Evolutionary conservation across 2,797 vertebrate species (phyloP).

Genomic region (Pangasius larnaudii): DNA sequence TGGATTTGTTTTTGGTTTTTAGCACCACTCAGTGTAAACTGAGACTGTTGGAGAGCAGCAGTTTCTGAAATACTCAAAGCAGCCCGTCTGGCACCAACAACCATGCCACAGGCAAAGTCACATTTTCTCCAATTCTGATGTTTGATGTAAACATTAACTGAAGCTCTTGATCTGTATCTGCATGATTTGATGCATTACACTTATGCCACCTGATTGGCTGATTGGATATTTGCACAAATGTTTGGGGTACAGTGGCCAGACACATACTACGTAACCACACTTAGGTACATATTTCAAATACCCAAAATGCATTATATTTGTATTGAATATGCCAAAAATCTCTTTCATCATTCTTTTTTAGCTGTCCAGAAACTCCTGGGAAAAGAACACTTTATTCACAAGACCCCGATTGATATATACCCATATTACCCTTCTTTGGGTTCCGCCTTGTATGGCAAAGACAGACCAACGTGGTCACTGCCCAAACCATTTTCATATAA

Average conservation of each 20-base stretch:
- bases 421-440: conserved; percentile 77
- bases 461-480: conserved; percentile 76
- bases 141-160: not conserved
- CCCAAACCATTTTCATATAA: conserved; percentile 75
- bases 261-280: not conserved
- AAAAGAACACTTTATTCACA: conserved; percentile 68
- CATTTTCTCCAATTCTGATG: not conserved
- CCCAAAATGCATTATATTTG: not conserved
- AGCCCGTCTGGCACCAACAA: not conserved
- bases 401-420: conserved; percentile 73
- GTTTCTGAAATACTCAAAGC: not conserved
- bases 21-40: not conserved
- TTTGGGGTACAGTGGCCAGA: not conserved
- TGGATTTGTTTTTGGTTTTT: not conserved
- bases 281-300: not conserved
- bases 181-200: not conserved
- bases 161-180: not conserved
- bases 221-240: not conserved
- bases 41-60: not conserved
- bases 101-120: not conserved
- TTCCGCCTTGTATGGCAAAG: conserved; percentile 79
- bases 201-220: not conserved
- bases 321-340: not conserved
- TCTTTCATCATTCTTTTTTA: conserved; percentile 63
- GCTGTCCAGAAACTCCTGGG: conserved; percentile 71